Conservation (phyloP, 2,888 invertebrate species). For the Drosophila flavopinicola region DNA sequence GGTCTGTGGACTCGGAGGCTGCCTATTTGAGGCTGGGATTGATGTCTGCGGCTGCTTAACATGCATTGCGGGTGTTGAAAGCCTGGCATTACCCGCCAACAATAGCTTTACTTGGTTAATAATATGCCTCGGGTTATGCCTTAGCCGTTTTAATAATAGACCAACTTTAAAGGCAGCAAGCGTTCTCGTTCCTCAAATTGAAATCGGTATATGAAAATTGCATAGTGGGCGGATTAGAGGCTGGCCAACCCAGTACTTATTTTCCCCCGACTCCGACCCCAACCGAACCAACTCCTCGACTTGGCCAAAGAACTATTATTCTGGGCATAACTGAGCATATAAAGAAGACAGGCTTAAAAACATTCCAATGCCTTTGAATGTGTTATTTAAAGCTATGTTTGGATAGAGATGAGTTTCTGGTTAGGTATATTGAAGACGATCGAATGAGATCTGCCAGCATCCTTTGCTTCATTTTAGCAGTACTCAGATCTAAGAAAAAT, state of each 20-base stretch:
- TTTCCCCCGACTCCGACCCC: too few species aligned
- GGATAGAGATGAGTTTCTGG: background rate
- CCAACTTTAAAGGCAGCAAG: constrained; percentile 48
- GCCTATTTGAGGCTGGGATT: constrained; percentile 71
- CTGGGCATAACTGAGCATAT: constrained; percentile 3
- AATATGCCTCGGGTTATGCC: constrained; percentile 40
- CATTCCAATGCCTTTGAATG: constrained; percentile 26
- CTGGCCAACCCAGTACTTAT: constrained; percentile 15
- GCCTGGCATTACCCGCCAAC: constrained; percentile 51
- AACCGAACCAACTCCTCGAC: constrained; percentile 5
- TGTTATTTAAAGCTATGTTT: background rate
- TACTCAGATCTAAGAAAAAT: too few species aligned
- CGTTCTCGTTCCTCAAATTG: constrained; percentile 44
- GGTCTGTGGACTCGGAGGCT: constrained; percentile 13
- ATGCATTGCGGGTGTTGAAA: constrained; percentile 75
- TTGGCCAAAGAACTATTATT: constrained; percentile 4
- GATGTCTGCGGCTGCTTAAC: constrained; percentile 62
- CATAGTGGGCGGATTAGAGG: constrained; percentile 42
- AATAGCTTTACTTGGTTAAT: constrained; percentile 51
- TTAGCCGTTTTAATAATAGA: constrained; percentile 47
- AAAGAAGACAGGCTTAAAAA: constrained; percentile 13
- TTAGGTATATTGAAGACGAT: background rate
- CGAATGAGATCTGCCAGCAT: too few species aligned
- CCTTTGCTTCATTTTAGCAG: too few species aligned
- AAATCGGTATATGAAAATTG: constrained; percentile 56